Base-by-base conservation (phyloP, 2,888 invertebrate species). In the Autographa gamma region DNA sequence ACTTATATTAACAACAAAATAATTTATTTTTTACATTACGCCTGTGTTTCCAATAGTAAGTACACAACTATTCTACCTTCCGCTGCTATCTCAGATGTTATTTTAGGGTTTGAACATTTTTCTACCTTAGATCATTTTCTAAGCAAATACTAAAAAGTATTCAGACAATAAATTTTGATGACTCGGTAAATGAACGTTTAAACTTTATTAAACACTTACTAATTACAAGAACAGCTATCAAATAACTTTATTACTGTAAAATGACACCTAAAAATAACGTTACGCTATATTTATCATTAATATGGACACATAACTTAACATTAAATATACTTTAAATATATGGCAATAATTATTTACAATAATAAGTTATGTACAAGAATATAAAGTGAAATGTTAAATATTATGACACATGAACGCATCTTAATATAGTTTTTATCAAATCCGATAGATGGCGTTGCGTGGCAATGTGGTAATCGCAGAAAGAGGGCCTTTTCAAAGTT, bases 261-360 rank as follows among this genome's bases (percentile, higher is more conserved):
- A 54, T 54, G 60, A 66, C 52, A 48, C 52, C 64, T 58, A 18
- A 25, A 48, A n/a, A 58, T 19, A 43, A 16, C 19, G 16, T 58
- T 60, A 67, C 18, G 31, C 9, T 61, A 54, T 38, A 31, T 13
- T 66, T 41, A 68, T 60, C 16, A 56, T 38, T 77, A 79, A 58
- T 77, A 81, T 77, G 73, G 77, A 73, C 80, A 75, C 73, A 43
- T 64, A 71, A 76, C 59, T 64, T 13, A 69, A 78, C n/a, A n/a
- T 66, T 68, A 71, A 58, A 18, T 74, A 79, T 60, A 38, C 38
- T 68, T 73, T 56, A 73, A 74, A 79, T 56, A 68, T 81, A 81
- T 82, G 82, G 81, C 81, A 34, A 67, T 56, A 60, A 61, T 69
- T 71, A 79, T 79, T 61, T 75, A 73, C 68, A 82, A 60, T 68